These are phyloP conservation scores for Cyprinodon brontotheroides DNA, from an alignment of 2,113 vertebrate genomes.

Conservation along the genomic window DNA sequence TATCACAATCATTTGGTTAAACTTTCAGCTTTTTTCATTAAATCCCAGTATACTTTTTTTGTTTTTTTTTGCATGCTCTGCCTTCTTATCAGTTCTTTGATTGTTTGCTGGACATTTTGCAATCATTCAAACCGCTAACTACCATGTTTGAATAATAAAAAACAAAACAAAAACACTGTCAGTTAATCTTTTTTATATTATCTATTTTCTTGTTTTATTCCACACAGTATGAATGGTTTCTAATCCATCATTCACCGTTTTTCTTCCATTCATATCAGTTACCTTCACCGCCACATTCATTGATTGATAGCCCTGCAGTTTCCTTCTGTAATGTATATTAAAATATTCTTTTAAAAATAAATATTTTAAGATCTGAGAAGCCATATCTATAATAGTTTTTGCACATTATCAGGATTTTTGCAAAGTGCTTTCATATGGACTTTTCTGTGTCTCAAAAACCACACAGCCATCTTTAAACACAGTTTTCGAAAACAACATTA, in stretches of 20 bases:
- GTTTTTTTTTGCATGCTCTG: background rate
- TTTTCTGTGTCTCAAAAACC: slow-evolving; percentile 34
- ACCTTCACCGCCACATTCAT: background rate
- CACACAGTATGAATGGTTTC: background rate
- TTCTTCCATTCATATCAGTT: slow-evolving; percentile 3
- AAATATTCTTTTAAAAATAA: background rate
- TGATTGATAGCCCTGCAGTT: background rate
- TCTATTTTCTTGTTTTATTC: slow-evolving; percentile 6
- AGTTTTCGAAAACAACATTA: slow-evolving; percentile 22
- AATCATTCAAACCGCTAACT: background rate
- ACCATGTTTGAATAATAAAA: background rate
- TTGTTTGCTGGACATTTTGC: background rate
- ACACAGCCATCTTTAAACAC: slow-evolving; percentile 38
- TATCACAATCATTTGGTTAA: background rate
- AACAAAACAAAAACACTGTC: background rate
- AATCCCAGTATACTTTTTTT: background rate
- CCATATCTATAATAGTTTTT: slow-evolving; percentile 20
- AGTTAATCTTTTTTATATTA: slow-evolving; percentile 9
- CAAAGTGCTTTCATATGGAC: slow-evolving; percentile 30
- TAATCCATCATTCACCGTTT: slow-evolving; percentile 26
- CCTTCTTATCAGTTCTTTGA: background rate
- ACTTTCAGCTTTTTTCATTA: background rate
- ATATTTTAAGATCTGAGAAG: background rate
- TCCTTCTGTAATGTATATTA: background rate
- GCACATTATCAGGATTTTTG: slow-evolving; percentile 9